Evolutionary conservation across 2,113 vertebrate genomes (phyloP), one percentile per base, ranked within the genome.

Genomic region (Ciconia maguari): DNA sequence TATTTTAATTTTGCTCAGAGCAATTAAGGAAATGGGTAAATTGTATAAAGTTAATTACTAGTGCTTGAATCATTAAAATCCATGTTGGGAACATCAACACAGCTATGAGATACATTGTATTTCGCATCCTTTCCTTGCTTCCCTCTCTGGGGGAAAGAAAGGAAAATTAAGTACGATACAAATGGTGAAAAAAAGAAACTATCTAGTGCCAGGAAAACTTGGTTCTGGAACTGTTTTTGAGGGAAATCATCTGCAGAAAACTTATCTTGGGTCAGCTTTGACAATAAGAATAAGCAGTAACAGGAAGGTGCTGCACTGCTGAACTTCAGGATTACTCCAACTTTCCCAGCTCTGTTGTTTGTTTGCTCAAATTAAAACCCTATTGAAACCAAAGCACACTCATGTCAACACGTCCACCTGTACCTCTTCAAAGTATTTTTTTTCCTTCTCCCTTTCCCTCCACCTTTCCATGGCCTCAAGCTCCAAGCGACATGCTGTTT

Each of bases 1-100:
- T 38, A 36, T n/a, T 51, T 77, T 84, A 78, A 84, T 91, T 95
- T 89, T 82, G 44, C 52, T 89, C 77, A 79, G 57, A 91, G 87
- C 77, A 93, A 91, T 87, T 78, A 69, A 57, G 52, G 65, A 85
- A 93, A 87, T 76, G n/a, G 52, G 14, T 71, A 93, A 93, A 89
- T 91, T 71, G 60, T 69, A 24, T 34, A 55, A 82, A 87, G 94
- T 91, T 82, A 82, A 91, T 89, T 94, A 72, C 44, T 42, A 18
- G 51, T 58, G 69, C 10, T 42, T 78, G 72, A 94, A 78, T 89
- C 16, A 81, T 78, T 94, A 60, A 71, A 60, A 60, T 44, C 38
- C 22, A 6, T 6, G 13, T 49, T 41, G 36, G n/a, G 41, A 91
- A 34, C 87, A 46, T 74, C 58, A 77, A 44, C 49, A 66, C 13